phyloP scores from a whole-genome alignment of 2,888 invertebrate genomes.

The Serripes groenlandicus region DNA sequence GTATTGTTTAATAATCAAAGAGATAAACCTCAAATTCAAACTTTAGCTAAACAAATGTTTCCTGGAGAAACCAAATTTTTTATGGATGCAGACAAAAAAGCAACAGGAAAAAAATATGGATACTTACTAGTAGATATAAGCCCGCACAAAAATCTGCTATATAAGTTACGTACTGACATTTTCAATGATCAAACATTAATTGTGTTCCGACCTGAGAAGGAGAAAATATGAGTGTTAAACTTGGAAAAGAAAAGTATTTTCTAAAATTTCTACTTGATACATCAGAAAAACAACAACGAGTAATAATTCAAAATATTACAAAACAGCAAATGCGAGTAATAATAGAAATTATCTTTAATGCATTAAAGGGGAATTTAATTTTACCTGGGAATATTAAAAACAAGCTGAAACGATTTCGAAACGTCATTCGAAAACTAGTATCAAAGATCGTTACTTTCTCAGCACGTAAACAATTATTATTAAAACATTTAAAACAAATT shows the following conservation, averaged over 20 bases:
- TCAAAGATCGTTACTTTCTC: constrained; percentile 34
- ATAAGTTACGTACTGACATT: constrained; percentile 43
- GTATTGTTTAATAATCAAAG: constrained; percentile 54
- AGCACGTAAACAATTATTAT: constrained; percentile 25
- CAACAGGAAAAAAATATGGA: constrained; percentile 43
- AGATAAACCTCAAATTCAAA: constrained; percentile 60
- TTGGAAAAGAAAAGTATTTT: constrained; percentile 48
- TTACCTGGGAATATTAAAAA: constrained; percentile 36
- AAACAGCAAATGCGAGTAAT: constrained; percentile 40
- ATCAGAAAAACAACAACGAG: constrained; percentile 45
- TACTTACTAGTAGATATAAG: constrained; percentile 55
- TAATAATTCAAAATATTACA: constrained; percentile 30
- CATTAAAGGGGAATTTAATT: constrained; percentile 37
- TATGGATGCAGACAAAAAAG: constrained; percentile 54
- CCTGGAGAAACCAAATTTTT: constrained; percentile 59
- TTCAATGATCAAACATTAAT: constrained; percentile 37
- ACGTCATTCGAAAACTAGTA: constrained; percentile 30
- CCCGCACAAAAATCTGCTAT: constrained; percentile 36
- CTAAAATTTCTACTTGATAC: constrained; percentile 34
- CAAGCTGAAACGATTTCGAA: constrained; percentile 28
- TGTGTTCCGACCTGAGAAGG: constrained; percentile 51
- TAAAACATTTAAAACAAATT: constrained; percentile 38
- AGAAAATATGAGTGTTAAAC: constrained; percentile 42
- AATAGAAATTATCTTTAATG: constrained; percentile 44
- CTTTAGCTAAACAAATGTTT: constrained; percentile 65